These are phyloP conservation scores for Falco berigora DNA, from an alignment of 2,797 vertebrate species.

Conservation along the genomic window DNA sequence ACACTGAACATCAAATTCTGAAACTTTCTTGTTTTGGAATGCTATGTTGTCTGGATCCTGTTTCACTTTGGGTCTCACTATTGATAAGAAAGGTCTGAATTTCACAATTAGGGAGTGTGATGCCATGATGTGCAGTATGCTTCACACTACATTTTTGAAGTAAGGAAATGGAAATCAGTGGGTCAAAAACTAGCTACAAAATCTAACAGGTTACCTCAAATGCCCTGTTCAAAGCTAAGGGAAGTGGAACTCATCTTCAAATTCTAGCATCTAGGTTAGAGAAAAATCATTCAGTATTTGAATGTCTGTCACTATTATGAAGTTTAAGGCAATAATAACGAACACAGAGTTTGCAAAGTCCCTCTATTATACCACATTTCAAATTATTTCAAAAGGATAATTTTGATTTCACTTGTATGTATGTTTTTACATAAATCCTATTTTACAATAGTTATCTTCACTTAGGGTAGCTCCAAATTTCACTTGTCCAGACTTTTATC, in stretches of 20 bases:
- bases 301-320: constrained; percentile 16
- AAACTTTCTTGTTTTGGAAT: background rate
- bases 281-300: constrained; percentile 10
- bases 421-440: background rate
- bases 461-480: background rate
- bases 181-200: background rate
- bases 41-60: background rate
- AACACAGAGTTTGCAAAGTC: constrained; percentile 1
- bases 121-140: background rate
- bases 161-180: background rate
- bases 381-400: background rate
- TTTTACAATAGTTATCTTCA: background rate
- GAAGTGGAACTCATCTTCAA: background rate
- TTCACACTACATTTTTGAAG: background rate
- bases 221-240: background rate
- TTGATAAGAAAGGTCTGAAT: background rate
- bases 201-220: background rate
- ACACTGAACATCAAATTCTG: background rate
- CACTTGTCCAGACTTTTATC: background rate
- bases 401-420: background rate
- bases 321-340: background rate
- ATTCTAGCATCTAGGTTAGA: background rate
- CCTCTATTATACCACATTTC: background rate
- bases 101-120: background rate
- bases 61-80: background rate